Conservation (phyloP, 2,797 vertebrate species). For the Stomatorhinus walkeri region DNA sequence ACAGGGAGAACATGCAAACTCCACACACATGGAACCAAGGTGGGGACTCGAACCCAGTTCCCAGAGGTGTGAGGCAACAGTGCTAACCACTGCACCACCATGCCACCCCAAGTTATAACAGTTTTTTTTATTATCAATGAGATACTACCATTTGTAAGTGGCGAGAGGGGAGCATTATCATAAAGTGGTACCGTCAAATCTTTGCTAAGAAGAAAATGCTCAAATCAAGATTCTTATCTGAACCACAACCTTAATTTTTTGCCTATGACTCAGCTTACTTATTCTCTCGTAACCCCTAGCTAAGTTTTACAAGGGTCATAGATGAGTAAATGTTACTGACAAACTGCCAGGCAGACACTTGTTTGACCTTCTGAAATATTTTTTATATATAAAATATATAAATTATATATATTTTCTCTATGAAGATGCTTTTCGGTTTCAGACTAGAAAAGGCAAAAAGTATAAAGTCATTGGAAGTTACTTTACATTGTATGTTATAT, state of each 20-base stretch:
- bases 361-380: not conserved
- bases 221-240: not conserved
- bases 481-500: not conserved
- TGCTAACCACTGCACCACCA: no score
- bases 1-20: no score
- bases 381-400: no score
- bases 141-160: not conserved
- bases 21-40: no score
- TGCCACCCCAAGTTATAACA: no score
- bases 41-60: no score
- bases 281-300: not conserved
- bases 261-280: not conserved
- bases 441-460: not conserved
- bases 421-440: not conserved
- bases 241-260: not conserved
- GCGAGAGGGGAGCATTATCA: not conserved
- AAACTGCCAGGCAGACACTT: no score
- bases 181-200: not conserved
- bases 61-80: no score
- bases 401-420: no score
- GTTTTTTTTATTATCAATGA: not conserved
- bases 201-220: not conserved
- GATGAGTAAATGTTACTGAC: not conserved
- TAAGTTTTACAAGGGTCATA: not conserved
- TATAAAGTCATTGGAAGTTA: not conserved